These are phyloP conservation scores for Phymatocera aterrima DNA, from an alignment of 2,888 invertebrate genomes.

Conservation along the genomic window DNA sequence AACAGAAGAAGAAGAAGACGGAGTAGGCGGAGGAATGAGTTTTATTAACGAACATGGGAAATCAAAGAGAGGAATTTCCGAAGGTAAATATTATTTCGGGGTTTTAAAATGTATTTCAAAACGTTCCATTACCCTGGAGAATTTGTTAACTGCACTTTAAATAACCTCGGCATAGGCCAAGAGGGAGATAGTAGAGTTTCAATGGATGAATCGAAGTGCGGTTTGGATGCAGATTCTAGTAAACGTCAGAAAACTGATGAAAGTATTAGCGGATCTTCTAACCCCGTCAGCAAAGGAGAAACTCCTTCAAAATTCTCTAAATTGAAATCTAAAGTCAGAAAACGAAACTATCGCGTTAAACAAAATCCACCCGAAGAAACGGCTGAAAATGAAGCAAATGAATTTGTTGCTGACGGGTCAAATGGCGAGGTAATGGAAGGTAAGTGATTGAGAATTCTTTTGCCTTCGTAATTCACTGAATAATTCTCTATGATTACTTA, in stretches of 20 bases:
- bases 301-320: conserved; percentile 56
- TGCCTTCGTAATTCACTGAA: background rate
- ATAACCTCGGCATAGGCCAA: conserved; percentile 11
- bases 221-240: conserved; percentile 58
- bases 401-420: conserved; percentile 47
- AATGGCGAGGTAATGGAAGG: conserved; percentile 47
- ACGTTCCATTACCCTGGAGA: background rate
- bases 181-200: conserved; percentile 53
- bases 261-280: conserved; percentile 40
- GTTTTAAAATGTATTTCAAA: background rate
- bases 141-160: conserved; percentile 12
- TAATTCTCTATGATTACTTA: background rate
- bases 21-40: background rate
- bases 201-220: conserved; percentile 56
- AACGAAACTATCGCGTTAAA: conserved; percentile 64
- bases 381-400: conserved; percentile 52
- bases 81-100: conserved; percentile 5
- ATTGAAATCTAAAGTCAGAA: conserved; percentile 60
- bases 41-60: background rate
- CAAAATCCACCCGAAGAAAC: conserved; percentile 52
- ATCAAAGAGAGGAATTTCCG: conserved; percentile 33
- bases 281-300: background rate
- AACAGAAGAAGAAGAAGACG: too few species aligned
- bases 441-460: conserved; percentile 34
- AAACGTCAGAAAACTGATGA: conserved; percentile 62